phyloP scores from a whole-genome alignment of 2,113 vertebrate genomes.

The Zootoca vivipara region DNA sequence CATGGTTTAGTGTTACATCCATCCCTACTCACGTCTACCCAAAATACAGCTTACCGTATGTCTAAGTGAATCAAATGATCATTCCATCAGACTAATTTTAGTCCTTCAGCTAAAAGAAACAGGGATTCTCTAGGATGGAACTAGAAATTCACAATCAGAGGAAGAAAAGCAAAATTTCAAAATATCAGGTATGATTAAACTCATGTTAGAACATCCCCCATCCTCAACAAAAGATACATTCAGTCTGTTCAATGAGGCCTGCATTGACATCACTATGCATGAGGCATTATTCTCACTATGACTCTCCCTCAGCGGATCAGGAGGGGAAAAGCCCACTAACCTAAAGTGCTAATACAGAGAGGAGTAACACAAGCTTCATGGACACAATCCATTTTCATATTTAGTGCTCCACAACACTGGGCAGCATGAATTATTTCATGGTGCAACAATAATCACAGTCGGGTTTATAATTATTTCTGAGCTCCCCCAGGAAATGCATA shows the following conservation, averaged over 20 bases:
- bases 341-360: constrained; percentile 35
- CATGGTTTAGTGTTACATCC: no score
- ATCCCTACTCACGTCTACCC: background rate
- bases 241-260: background rate
- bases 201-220: background rate
- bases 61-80: background rate
- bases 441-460: constrained; percentile 43
- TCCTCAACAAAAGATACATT: background rate
- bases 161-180: background rate
- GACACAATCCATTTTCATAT: constrained; percentile 22
- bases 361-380: background rate
- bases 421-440: constrained; percentile 31
- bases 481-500: constrained; percentile 4
- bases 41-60: background rate
- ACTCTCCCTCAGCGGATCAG: background rate
- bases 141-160: background rate
- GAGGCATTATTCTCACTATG: background rate
- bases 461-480: constrained; percentile 29
- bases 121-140: no score
- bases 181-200: constrained; percentile 18
- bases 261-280: background rate
- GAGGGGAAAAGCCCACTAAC: constrained; percentile 29
- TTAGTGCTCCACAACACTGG: constrained; percentile 40
- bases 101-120: accelerated
- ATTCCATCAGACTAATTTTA: constrained; percentile 23